Evolutionary conservation across 2,797 vertebrate species (phyloP).

Genomic region (Merluccius polli): DNA sequence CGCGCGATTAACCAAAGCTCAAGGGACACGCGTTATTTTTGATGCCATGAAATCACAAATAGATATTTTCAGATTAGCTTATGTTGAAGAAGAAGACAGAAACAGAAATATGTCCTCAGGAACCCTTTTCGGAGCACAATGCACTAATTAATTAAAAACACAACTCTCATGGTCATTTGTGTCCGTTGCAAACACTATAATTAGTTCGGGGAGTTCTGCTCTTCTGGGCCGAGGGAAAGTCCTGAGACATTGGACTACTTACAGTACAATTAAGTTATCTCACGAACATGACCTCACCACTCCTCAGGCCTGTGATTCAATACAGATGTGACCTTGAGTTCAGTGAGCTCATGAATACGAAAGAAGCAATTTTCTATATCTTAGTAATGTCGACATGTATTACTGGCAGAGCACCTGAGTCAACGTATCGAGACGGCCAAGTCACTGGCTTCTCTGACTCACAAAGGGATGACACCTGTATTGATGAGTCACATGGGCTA

Average conservation of each 20-base stretch:
- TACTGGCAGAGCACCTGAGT: neutral
- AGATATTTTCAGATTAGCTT: neutral
- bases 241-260: neutral
- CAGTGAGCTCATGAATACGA: slow-evolving; percentile 25
- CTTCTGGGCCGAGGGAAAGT: slow-evolving; percentile 36
- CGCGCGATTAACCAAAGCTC: neutral
- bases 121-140: slow-evolving; percentile 17
- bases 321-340: slow-evolving; percentile 49
- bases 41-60: neutral
- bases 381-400: neutral
- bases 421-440: slow-evolving; percentile 42
- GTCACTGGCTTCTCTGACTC: slow-evolving; percentile 32
- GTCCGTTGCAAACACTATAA: slow-evolving; percentile 33
- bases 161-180: slow-evolving; percentile 8
- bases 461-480: slow-evolving; percentile 53
- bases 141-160: slow-evolving; percentile 14
- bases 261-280: neutral
- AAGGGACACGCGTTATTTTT: neutral
- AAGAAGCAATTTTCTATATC: neutral
- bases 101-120: neutral
- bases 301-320: slow-evolving; percentile 50
- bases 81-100: neutral
- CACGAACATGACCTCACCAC: slow-evolving; percentile 53
- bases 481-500: neutral
- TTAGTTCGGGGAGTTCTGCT: slow-evolving; percentile 29